Evolutionary conservation across 2,113 vertebrate species (phyloP).

Genomic region (Datnioides undecimradiatus): DNA sequence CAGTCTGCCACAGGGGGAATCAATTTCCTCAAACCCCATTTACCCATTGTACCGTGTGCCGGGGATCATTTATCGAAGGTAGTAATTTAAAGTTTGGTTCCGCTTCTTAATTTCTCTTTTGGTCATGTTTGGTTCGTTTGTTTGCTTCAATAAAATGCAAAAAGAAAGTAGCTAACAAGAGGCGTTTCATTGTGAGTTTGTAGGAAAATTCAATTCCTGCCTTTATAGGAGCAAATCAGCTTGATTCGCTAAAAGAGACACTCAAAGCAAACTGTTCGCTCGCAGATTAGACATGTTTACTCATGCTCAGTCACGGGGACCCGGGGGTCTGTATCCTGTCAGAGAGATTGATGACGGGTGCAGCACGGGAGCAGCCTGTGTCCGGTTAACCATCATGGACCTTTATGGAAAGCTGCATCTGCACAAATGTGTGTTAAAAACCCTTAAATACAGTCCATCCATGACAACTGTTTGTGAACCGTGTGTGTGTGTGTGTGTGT

Average conservation of each 20-base stretch:
- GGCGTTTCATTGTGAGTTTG: conserved; percentile 1
- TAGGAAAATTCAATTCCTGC: conserved; percentile 14
- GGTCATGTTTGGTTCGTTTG: conserved; percentile 29
- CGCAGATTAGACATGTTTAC: conserved; percentile 53
- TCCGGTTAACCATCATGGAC: conserved; percentile 56
- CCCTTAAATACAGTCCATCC: conserved; percentile 27
- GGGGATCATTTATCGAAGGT: conserved; percentile 31
- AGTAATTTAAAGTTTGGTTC: conserved; percentile 49
- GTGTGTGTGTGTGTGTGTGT: conserved; percentile 53
- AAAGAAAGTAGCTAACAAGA: conserved; percentile 2
- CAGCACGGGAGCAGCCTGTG: conserved; percentile 25
- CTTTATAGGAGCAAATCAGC: conserved; percentile 31
- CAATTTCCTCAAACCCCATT: conserved; percentile 41
- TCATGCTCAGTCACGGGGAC: conserved; percentile 50
- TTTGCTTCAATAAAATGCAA: conserved; percentile 4
- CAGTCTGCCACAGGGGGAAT: conserved; percentile 17
- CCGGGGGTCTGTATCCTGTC: conserved; percentile 44
- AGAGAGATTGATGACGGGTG: conserved; percentile 61
- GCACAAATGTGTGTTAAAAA: conserved; percentile 38
- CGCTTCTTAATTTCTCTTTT: conserved; percentile 6
- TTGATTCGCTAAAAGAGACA: conserved; percentile 29
- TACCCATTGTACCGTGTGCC: conserved; percentile 5
- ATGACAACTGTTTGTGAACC: conserved; percentile 32
- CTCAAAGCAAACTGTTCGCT: conserved; percentile 18
- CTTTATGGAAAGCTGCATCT: conserved; percentile 51